Percentiles rank a stretch among this genome's conserved stretches.
phyloP scores from a whole-genome alignment of 1,140 invertebrate species.

The Atta texana region DNA sequence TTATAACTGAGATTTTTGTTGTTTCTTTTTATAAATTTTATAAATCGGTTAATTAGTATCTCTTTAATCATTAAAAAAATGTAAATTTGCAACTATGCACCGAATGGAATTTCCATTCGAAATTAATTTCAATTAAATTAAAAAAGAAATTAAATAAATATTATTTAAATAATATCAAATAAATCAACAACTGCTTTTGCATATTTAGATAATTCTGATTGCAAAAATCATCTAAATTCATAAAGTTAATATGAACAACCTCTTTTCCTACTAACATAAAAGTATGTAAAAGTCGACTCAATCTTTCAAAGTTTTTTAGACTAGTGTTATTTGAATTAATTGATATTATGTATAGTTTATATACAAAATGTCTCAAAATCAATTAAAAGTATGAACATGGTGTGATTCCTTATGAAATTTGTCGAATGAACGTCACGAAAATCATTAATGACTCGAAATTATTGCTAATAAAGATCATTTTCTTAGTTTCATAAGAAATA shows the following conservation, averaged over 20 bases:
- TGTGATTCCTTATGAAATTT: not conserved
- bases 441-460: not conserved
- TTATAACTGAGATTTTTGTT: not conserved
- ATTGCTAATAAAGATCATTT: not conserved
- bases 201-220: constrained; percentile 1
- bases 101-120: constrained; percentile 17
- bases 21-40: not conserved
- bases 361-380: not conserved
- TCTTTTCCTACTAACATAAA: constrained; percentile 9
- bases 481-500: constrained; percentile 3
- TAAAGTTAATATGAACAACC: constrained; percentile 21
- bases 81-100: constrained; percentile 53
- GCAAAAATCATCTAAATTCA: constrained; percentile 15
- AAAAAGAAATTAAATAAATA: constrained; percentile 31
- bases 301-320: constrained; percentile 10
- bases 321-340: not conserved
- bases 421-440: not conserved
- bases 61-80: constrained; percentile 26
- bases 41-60: not conserved
- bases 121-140: constrained; percentile 10
- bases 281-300: constrained; percentile 3
- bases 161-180: constrained; percentile 5
- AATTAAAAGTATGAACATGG: not conserved
- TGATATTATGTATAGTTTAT: not conserved
- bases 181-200: not conserved